Percentiles rank a stretch among this genome's conserved stretches.
phyloP scores from a whole-genome alignment of 2,113 vertebrate species.

The Machaerirhynchus nigripectus region DNA sequence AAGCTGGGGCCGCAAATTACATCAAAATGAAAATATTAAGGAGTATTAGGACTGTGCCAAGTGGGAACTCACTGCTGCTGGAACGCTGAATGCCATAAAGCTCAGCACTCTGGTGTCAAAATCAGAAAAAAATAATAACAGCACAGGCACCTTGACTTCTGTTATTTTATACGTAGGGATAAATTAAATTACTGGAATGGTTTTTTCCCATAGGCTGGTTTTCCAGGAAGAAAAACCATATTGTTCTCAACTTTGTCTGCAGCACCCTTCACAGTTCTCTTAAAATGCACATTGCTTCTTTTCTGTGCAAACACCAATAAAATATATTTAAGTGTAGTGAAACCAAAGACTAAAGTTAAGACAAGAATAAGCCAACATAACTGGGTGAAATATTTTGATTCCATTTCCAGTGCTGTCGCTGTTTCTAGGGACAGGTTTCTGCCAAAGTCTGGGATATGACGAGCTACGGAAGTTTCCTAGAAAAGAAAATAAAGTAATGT shows the following conservation, averaged over 20 bases:
- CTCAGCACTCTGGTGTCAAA: slow-evolving; percentile 85
- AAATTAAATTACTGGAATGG: slow-evolving; percentile 89
- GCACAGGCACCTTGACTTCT: slow-evolving; percentile 79
- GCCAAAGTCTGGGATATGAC: not conserved
- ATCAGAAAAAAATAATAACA: slow-evolving; percentile 91
- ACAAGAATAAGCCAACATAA: slow-evolving; percentile 33
- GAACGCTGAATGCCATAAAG: slow-evolving; percentile 72
- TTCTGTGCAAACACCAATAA: slow-evolving; percentile 60
- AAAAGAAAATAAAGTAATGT: not conserved
- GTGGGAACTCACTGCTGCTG: slow-evolving; percentile 82
- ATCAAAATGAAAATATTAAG: slow-evolving; percentile 99
- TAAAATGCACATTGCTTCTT: slow-evolving; percentile 33
- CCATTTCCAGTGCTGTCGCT: not conserved
- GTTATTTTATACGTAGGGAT: slow-evolving; percentile 85
- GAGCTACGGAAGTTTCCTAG: not conserved
- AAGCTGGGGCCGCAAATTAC: slow-evolving; percentile 98
- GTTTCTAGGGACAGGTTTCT: slow-evolving; percentile 9
- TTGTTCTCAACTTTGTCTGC: slow-evolving; percentile 61
- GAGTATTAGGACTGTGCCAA: slow-evolving; percentile 98
- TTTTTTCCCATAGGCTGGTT: slow-evolving; percentile 60
- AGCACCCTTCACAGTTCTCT: slow-evolving; percentile 42
- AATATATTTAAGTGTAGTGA: slow-evolving; percentile 64
- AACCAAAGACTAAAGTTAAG: slow-evolving; percentile 53
- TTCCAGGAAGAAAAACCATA: slow-evolving; percentile 34
- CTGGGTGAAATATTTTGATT: slow-evolving; percentile 25